Evolutionary conservation across 2,797 vertebrate genomes (phyloP), one percentile per base, ranked within the genome.

Genomic region (Knipowitschia caucasica): DNA sequence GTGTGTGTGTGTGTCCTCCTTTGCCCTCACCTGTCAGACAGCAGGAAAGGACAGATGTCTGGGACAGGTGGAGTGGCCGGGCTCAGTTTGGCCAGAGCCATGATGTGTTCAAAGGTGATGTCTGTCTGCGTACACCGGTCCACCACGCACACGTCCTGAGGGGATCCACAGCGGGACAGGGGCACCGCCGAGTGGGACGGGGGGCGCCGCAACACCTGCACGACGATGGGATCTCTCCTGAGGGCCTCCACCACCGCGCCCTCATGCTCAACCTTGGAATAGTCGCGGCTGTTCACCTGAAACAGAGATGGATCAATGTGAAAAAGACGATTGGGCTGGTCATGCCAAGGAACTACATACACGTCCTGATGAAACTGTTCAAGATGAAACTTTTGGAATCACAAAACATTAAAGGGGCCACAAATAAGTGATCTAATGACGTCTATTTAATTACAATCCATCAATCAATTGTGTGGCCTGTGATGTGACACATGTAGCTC

Each of bases 21-120:
- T 24, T 36, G 25, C 4, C 27, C 72, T 78, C 49, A 98, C 96
- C 96, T 98, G 88, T 99, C 95, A 34, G 95, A 96, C 67, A 98
- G 92, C 15, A 99, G 87, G 74, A 96, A 98, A 1, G 96, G 95
- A 61, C 95, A 98, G 80, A 98, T 92, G 73, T 98, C 95, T 1
- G 96, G 95, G 67, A 98, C 94, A 0, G 96, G 95, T 0, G 96
- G 95, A 2, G 93, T 95, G 6, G 89, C 85, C 0, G 95, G 91
- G 45, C 94, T 90, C 2, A 96, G 89, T 77, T 97, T 98, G 36
- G 94, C 91, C 74, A 98, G 81, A 23, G 95, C 94, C 93, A 95
- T 93, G 75, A 99, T 94, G 76, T 96, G 95, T 62, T 99, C 94
- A 0, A 99, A 98, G 30, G 95, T 98, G 83, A 99, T 96, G 83